Evolutionary conservation across 2,888 invertebrate genomes (phyloP).

Genomic region (Exephanes ischioxanthus): DNA sequence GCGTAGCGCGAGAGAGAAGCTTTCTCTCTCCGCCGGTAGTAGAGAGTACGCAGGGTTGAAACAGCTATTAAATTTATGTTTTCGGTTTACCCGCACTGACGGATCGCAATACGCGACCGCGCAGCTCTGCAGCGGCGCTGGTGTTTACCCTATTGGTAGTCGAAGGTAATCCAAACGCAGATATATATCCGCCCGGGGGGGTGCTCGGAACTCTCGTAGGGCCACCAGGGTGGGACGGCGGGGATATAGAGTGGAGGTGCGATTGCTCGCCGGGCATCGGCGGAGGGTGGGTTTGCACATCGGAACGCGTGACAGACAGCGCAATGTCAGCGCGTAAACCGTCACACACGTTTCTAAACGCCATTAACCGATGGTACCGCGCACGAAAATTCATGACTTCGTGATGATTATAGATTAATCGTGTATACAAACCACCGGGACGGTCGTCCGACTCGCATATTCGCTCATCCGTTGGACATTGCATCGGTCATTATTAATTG

Average conservation of each 20-base stretch:
- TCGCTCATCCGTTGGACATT: conserved; percentile 63
- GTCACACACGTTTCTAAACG: conserved; percentile 77
- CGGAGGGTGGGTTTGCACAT: conserved; percentile 65
- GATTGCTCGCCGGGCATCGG: conserved; percentile 66
- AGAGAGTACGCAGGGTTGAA: conserved; percentile 74
- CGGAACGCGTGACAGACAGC: conserved; percentile 75
- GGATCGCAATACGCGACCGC: conserved; percentile 83
- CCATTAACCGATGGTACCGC: conserved; percentile 18
- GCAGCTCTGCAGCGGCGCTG: conserved; percentile 64
- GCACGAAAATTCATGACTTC: conserved; percentile 66
- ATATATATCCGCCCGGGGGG: conserved; percentile 73
- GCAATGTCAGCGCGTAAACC: conserved; percentile 80
- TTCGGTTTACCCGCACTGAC: conserved; percentile 85
- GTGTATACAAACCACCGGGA: conserved; percentile 59
- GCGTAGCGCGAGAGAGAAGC: conserved; percentile 40
- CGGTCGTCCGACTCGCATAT: conserved; percentile 53
- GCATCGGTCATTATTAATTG: conserved; percentile 55
- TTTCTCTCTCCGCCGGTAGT: conserved; percentile 30
- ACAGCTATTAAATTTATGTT: conserved; percentile 84
- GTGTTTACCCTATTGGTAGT: conserved; percentile 79
- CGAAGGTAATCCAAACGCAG: conserved; percentile 80
- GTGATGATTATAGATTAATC: conserved; percentile 56
- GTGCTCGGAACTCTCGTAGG: conserved; percentile 52
- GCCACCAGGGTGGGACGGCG: conserved; percentile 57
- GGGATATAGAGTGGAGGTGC: conserved; percentile 72